Evolutionary conservation across 2,797 vertebrate species (phyloP).

Genomic region (Threskiornis aethiopicus): DNA sequence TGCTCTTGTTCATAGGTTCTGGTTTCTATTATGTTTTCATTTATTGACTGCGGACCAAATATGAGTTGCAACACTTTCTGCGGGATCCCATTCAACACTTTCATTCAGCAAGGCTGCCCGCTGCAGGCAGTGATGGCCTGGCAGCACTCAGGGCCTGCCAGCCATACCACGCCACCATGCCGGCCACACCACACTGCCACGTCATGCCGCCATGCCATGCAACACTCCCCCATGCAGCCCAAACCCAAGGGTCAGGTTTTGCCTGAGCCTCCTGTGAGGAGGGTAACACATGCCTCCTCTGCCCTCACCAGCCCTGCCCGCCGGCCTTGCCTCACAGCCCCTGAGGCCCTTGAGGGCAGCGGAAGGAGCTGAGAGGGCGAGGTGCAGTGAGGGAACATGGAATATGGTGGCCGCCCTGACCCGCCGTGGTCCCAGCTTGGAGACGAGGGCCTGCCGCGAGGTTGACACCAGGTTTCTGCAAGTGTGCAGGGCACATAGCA

Average conservation of each 20-base stretch:
- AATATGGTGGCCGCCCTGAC: background rate
- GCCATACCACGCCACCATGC: background rate
- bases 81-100: background rate
- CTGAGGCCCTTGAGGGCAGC: background rate
- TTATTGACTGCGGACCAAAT: background rate
- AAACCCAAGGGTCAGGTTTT: background rate
- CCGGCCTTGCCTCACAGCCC: accelerated
- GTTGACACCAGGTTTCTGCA: accelerated
- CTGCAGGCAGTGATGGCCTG: accelerated
- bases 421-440: accelerated
- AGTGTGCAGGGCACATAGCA: accelerated
- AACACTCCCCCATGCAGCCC: background rate
- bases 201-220: accelerated
- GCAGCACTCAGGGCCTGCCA: accelerated
- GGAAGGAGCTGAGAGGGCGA: background rate
- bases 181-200: background rate
- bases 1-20: slow-evolving; percentile 8
- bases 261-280: no score
- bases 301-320: accelerated
- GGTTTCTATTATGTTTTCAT: slow-evolving; percentile 23
- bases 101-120: background rate
- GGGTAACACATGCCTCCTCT: accelerated
- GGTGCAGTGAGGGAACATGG: background rate
- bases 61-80: background rate
- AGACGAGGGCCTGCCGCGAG: accelerated